Conservation (phyloP, 2,797 vertebrate species). For the Pteronotus mesoamericanus region DNA sequence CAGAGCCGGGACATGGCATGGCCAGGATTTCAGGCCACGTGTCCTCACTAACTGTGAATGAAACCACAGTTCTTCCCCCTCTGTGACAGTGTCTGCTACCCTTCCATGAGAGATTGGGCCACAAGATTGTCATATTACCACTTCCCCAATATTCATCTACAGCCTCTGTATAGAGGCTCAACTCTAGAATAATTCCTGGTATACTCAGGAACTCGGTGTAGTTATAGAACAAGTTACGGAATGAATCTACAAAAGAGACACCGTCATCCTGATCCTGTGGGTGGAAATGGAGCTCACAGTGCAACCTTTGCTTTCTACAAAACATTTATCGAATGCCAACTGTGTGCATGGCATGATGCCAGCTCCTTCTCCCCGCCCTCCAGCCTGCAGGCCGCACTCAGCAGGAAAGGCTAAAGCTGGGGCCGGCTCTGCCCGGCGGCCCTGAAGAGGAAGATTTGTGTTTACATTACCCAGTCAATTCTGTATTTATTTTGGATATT, state of each 20-base stretch:
- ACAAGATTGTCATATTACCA: too few relatives aligned
- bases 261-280: background rate
- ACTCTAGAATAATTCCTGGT: background rate
- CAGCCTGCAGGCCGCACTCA: background rate
- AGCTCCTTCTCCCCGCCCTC: background rate
- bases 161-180: too few relatives aligned
- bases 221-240: background rate
- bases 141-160: fast-evolving
- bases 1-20: background rate
- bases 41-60: background rate
- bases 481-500: slow-evolving; percentile 82
- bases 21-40: background rate
- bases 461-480: slow-evolving; percentile 77
- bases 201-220: background rate
- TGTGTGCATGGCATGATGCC: background rate
- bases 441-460: slow-evolving; percentile 36
- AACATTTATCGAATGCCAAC: background rate
- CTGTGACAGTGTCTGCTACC: background rate
- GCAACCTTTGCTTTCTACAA: background rate
- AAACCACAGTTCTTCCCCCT: background rate
- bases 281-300: background rate
- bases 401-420: background rate
- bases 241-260: background rate
- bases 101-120: background rate
- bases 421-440: background rate